phyloP scores from a whole-genome alignment of 2,113 vertebrate species.

The Oxyura jamaicensis region DNA sequence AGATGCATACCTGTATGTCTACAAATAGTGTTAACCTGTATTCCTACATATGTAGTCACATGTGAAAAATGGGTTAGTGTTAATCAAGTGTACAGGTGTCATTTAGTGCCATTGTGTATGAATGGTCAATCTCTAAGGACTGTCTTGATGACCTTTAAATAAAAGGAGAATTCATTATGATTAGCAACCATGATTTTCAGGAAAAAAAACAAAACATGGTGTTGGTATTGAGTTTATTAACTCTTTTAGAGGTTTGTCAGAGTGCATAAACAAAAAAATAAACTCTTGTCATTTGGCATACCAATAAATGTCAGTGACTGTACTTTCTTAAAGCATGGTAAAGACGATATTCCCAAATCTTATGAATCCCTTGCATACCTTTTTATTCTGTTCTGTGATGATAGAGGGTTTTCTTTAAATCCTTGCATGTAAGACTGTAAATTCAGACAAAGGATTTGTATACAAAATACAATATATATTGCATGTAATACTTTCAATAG shows the following conservation, averaged over 20 bases:
- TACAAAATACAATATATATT: constrained; percentile 11
- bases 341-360: constrained; percentile 31
- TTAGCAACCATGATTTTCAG: background rate
- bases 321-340: background rate
- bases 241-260: background rate
- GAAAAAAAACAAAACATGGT: background rate
- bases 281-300: background rate
- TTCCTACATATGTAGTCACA: background rate
- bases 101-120: background rate
- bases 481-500: background rate
- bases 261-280: background rate
- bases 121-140: background rate
- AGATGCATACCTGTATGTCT: background rate
- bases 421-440: constrained; percentile 10
- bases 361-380: background rate
- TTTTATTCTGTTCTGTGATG: background rate
- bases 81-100: background rate
- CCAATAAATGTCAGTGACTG: background rate
- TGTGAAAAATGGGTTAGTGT: background rate
- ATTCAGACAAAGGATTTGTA: constrained; percentile 41
- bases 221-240: constrained; percentile 1
- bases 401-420: background rate
- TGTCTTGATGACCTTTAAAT: background rate
- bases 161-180: background rate
- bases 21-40: background rate